Evolutionary conservation across 2,797 vertebrate genomes (phyloP).

Genomic region (Hybognathus amarus): DNA sequence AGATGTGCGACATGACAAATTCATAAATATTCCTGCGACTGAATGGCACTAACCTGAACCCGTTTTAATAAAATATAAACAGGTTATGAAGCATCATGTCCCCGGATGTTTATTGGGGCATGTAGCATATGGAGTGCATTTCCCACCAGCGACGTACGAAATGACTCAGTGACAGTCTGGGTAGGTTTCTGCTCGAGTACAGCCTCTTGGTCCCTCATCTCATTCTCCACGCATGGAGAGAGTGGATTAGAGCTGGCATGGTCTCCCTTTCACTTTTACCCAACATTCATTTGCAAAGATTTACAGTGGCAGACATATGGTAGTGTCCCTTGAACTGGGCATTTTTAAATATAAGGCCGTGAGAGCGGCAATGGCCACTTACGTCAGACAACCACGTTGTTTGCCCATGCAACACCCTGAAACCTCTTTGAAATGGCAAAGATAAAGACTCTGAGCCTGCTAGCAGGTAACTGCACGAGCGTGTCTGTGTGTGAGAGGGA

Average conservation of each 20-base stretch:
- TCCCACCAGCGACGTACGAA: slow-evolving; percentile 43
- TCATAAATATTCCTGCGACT: neutral
- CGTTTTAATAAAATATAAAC: slow-evolving; percentile 41
- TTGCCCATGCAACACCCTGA: slow-evolving; percentile 10
- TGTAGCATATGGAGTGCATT: slow-evolving; percentile 43
- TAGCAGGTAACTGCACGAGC: slow-evolving; percentile 23
- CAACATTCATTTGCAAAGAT: slow-evolving; percentile 18
- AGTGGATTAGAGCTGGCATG: slow-evolving; percentile 33
- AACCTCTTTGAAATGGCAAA: slow-evolving; percentile 15
- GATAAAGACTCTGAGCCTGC: neutral
- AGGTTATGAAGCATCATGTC: slow-evolving; percentile 35
- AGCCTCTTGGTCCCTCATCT: slow-evolving; percentile 47
- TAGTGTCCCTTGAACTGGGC: neutral
- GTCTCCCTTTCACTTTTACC: slow-evolving; percentile 42
- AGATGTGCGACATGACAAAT: neutral
- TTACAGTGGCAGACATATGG: slow-evolving; percentile 35
- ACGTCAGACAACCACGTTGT: neutral
- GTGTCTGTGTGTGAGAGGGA: slow-evolving; percentile 25
- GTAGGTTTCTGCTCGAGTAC: slow-evolving; percentile 43
- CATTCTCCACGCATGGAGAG: slow-evolving; percentile 49
- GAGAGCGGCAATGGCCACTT: neutral
- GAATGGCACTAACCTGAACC: neutral
- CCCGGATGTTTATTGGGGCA: slow-evolving; percentile 15
- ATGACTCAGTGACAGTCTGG: slow-evolving; percentile 49
- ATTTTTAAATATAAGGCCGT: neutral